Conservation (phyloP, 2,113 vertebrate genomes). For the Colinus virginianus region DNA sequence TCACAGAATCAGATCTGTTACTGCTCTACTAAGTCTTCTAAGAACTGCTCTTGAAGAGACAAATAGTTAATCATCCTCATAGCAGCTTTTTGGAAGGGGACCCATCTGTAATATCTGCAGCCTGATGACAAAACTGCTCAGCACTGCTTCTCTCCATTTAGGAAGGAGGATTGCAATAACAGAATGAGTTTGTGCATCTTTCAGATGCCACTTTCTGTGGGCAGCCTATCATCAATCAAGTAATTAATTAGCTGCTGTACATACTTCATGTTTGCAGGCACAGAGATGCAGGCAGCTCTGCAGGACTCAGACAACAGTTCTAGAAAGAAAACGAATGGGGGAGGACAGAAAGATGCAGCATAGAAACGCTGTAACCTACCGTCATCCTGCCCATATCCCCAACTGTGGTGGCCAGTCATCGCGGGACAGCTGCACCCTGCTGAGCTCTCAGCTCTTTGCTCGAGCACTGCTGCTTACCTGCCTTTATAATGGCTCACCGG, state of each 20-base stretch:
- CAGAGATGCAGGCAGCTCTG: constrained; percentile 27
- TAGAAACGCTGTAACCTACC: constrained; percentile 81
- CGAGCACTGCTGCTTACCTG: constrained; percentile 51
- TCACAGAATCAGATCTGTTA: neutral
- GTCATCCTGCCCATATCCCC: constrained; percentile 93
- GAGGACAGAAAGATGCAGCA: constrained; percentile 18
- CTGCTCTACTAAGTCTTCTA: neutral
- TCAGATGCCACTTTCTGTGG: neutral
- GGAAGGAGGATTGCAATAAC: neutral
- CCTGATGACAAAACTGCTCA: neutral
- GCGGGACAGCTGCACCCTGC: constrained; percentile 32
- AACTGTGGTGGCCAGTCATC: constrained; percentile 88
- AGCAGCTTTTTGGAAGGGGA: constrained; percentile 24
- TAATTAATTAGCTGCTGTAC: constrained; percentile 29
- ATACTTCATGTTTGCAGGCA: neutral
- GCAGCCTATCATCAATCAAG: neutral
- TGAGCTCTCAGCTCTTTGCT: neutral
- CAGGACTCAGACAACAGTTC: constrained; percentile 24
- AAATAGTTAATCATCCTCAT: neutral
- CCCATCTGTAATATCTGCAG: neutral
- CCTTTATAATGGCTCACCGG: constrained; percentile 63
- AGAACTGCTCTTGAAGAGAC: neutral
- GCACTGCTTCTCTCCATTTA: neutral
- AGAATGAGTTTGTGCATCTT: neutral
- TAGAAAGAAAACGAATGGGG: constrained; percentile 5